phyloP scores from a whole-genome alignment of 2,113 vertebrate species.

The Mormoops blainvillei region DNA sequence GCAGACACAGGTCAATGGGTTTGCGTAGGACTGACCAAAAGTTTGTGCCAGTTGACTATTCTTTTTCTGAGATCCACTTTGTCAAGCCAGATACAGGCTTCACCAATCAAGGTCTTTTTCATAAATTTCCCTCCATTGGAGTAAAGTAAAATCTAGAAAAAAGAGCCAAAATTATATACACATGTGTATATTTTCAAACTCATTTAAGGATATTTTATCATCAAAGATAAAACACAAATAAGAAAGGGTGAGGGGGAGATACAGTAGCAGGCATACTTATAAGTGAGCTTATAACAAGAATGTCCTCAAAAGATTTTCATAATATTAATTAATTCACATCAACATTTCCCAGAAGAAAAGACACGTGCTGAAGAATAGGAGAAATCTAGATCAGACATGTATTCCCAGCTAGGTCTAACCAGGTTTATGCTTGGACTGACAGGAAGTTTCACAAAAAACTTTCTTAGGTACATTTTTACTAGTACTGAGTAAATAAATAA shows the following conservation, averaged over 20 bases:
- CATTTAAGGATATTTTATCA: background rate
- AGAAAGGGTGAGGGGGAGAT: background rate
- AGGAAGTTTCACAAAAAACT: background rate
- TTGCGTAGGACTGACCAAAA: conserved; percentile 91
- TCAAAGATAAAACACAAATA: background rate
- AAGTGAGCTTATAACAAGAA: background rate
- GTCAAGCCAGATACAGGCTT: conserved; percentile 99
- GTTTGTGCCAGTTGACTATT: conserved; percentile 99
- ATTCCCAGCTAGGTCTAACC: background rate
- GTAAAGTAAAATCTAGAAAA: conserved; percentile 92
- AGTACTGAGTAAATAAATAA: background rate
- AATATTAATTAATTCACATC: background rate
- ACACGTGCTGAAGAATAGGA: background rate
- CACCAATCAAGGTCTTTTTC: conserved; percentile 99
- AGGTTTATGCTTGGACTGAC: background rate
- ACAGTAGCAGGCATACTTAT: background rate
- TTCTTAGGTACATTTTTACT: background rate
- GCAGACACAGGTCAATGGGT: conserved; percentile 81
- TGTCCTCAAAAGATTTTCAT: background rate
- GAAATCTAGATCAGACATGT: background rate
- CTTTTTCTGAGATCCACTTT: conserved; percentile 99
- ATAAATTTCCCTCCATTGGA: conserved; percentile 99
- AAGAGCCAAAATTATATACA: conserved; percentile 11
- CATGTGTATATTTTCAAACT: background rate
- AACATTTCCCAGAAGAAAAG: background rate